Evolutionary conservation across 2,113 vertebrate genomes (phyloP).

Genomic region (Channa maculata): DNA sequence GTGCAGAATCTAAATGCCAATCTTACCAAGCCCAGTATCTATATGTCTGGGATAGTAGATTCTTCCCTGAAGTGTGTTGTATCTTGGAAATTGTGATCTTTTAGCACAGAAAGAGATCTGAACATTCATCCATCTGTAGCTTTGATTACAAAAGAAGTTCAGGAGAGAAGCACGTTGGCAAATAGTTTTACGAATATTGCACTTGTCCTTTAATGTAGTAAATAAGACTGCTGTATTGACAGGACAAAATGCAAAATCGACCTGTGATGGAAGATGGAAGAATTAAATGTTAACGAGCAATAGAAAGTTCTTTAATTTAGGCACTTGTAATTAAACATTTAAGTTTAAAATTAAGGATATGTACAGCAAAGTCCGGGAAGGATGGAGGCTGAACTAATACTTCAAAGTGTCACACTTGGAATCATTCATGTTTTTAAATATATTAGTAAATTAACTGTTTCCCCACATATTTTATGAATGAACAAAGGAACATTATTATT

Average conservation of each 20-base stretch:
- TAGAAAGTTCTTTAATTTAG: not conserved
- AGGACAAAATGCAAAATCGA: not conserved
- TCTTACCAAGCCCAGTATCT: not conserved
- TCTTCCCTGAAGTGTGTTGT: not conserved
- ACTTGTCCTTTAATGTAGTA: not conserved
- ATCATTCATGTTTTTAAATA: not conserved
- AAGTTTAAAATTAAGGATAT: not conserved
- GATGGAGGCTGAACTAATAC: not conserved
- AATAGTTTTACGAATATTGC: not conserved
- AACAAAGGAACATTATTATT: slow-evolving; percentile 1
- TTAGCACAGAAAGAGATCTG: not conserved
- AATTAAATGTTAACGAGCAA: slow-evolving; percentile 1
- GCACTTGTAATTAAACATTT: not conserved
- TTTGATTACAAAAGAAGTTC: not conserved
- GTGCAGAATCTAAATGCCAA: not conserved
- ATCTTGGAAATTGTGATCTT: not conserved
- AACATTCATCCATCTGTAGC: not conserved
- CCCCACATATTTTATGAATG: not conserved
- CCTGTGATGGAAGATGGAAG: not conserved
- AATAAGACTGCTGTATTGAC: not conserved
- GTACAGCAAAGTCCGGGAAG: not conserved
- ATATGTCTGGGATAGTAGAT: not conserved
- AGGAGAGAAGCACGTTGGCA: not conserved
- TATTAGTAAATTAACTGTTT: too few species aligned
- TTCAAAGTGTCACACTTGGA: not conserved